These are phyloP conservation scores for Archocentrus centrarchus DNA, from an alignment of 2,113 vertebrate species.

Conservation along the genomic window DNA sequence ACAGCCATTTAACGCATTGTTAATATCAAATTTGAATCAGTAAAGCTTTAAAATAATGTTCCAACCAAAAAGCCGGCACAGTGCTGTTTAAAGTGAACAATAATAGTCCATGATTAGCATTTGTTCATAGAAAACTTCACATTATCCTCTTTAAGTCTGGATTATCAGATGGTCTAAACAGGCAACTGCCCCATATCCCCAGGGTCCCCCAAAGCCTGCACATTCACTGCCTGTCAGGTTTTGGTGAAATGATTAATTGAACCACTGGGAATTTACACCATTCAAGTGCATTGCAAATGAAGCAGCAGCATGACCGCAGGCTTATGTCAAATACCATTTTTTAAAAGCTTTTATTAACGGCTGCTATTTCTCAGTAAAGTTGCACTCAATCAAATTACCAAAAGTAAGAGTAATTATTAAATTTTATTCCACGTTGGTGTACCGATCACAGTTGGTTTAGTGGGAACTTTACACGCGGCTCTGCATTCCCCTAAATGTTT, in stretches of 20 bases:
- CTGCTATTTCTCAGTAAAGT: background rate
- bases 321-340: background rate
- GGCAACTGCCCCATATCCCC: background rate
- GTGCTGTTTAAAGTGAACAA: background rate
- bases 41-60: background rate
- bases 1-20: background rate
- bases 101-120: background rate
- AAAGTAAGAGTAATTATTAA: background rate
- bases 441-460: background rate
- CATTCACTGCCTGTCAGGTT: constrained; percentile 1
- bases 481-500: background rate
- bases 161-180: constrained; percentile 6
- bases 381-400: background rate
- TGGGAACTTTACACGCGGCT: background rate
- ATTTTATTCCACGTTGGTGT: background rate
- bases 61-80: background rate
- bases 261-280: background rate
- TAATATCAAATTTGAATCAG: background rate
- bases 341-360: background rate
- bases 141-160: background rate
- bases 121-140: background rate
- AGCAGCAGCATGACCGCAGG: background rate
- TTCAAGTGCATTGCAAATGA: background rate
- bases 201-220: background rate
- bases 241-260: constrained; percentile 14